Evolutionary conservation across 2,113 vertebrate species (phyloP), one percentile per base, ranked within the genome.

Genomic region (Chitala chitala): DNA sequence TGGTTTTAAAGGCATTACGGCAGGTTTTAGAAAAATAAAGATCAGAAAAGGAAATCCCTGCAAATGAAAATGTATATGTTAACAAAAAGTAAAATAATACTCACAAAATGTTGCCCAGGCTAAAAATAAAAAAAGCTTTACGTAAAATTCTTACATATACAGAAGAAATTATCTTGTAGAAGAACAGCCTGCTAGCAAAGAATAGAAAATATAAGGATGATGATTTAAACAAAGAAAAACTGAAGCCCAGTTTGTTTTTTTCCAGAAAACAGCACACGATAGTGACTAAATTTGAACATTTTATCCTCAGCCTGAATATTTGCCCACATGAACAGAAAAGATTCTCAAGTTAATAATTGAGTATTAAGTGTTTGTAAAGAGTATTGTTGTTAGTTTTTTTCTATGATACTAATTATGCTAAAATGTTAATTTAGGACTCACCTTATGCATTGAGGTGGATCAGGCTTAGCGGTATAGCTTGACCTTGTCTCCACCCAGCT

Each of bases 361-460:
- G 24, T 26, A 1, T 22, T 15, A 26, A 29, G 13, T 13, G 40
- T 48, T 50, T 69, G n/a, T n/a, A 29, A 69, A 20, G 63, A 31
- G 20, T 69, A 31, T 71, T 17, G 5, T 1, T 15, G 22, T 66
- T 24, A 53, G 20, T 20, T 38, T 24, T 26, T 36, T 24, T 44
- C 26, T 44, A 50, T 69, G 15, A 75, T 50, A 12, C 15, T 24
- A 44, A 36, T 64, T 24, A 10, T 64, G 24, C 4, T 12, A 54
- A 24, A 36, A 13, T 36, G 24, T 63, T 13, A 66, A 51, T 20
- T 13, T 36, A 61, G 12, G 7, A 48, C 83, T 76, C 74, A 84
- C 81, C 83, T 81, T 46, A 78, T 78, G 59, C 83, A 84, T 31
- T 75, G 77, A 54, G 69, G 71, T 31, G 26, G 33, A 38, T 78